Percentiles rank a stretch among this genome's conserved stretches.
phyloP scores from a whole-genome alignment of 2,888 invertebrate genomes.

The Meghimatium bilineatum region DNA sequence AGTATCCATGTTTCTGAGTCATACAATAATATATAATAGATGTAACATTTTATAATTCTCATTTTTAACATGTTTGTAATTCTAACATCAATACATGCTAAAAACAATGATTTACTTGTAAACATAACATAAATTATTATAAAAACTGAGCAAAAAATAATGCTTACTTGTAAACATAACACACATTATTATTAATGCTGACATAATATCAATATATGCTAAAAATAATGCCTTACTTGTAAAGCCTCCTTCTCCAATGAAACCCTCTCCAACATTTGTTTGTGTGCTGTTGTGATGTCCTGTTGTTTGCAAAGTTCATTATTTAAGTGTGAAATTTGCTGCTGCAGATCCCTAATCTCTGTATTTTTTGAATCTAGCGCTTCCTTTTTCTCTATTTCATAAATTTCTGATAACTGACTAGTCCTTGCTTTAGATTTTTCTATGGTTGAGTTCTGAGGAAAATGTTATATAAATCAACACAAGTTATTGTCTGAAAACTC shows the following conservation, averaged over 20 bases:
- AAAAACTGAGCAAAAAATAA: no score
- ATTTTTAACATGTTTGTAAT: no score
- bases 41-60: no score
- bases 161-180: no score
- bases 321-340: slow-evolving; percentile 57
- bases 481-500: no score
- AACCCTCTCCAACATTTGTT: slow-evolving; percentile 66
- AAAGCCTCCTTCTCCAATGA: slow-evolving; percentile 68
- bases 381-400: slow-evolving; percentile 65
- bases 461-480: no score
- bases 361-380: slow-evolving; percentile 60
- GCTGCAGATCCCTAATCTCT: slow-evolving; percentile 66
- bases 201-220: not conserved
- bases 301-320: slow-evolving; percentile 64
- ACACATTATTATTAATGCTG: no score
- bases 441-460: slow-evolving; percentile 68
- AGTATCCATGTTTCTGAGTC: no score
- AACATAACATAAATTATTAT: no score
- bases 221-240: slow-evolving; percentile 59
- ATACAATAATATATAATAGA: no score
- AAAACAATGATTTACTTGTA: no score
- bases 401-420: slow-evolving; percentile 61
- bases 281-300: slow-evolving; percentile 68
- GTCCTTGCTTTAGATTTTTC: slow-evolving; percentile 68
- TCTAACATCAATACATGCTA: no score